Evolutionary conservation across 2,888 invertebrate species (phyloP), one percentile per base, ranked within the genome.

Genomic region (Trichacis sp.): DNA sequence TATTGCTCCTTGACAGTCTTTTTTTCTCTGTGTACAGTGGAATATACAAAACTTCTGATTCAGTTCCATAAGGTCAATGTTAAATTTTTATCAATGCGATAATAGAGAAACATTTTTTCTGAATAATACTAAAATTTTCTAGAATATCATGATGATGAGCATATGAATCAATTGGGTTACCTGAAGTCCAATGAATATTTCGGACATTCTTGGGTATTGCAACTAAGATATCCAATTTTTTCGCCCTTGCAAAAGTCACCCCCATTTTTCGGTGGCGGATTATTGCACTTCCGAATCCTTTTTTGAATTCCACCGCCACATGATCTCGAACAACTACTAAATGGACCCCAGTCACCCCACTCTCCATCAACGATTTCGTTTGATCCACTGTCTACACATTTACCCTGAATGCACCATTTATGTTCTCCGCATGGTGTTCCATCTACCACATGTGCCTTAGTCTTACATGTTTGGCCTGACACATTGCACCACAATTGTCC

Each of bases 291-390:
- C 4, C 96, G 87, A 42, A 87, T 86, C 11, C 91, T 89, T 71
- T 88, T 89, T 77, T 90, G 90, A 4, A 96, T 89, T 3, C 96
- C 96, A 3, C 95, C 95, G 0, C 95, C 95, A 82, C 96, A 96
- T 0, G 90, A 89, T 47, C 95, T 87, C 33, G 94, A 92, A 77
- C 96, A 96, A 1, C 86, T 84, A 0, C 90, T 90, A 84, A 87
- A 91, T 1, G 85, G 85, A 62, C 86, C 86, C 90, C 90, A 90
- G 0, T 81, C 74, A 15, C 90, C 88, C 90, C 90, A 90, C 11
- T 87, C 87, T 11, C 90, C 90, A 69, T 90, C 85, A 8, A 89
- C 81, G 0, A 88, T 87, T 38, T 85, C 84, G 0, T 89, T 83
- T 8, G 86, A 84, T 54, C 81, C 85, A 36, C 85, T 83, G 65